These are phyloP conservation scores for Hypotaenidia okinawae DNA, from an alignment of 2,797 vertebrate genomes.

Conservation along the genomic window DNA sequence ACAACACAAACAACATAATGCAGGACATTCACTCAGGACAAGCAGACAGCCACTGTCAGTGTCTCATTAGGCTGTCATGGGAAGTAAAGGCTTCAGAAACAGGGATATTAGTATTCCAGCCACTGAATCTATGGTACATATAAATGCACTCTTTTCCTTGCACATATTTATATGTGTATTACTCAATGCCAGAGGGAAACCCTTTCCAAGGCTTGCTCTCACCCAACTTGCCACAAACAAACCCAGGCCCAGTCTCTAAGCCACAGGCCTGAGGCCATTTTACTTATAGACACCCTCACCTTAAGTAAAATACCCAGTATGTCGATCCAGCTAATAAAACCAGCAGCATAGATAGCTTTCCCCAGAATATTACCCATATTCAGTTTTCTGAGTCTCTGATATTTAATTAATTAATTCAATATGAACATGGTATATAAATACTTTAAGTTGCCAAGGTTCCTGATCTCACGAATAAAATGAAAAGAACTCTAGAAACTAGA, in stretches of 20 bases:
- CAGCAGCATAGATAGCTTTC: neutral
- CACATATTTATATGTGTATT: neutral
- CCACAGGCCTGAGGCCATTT: conserved; percentile 6
- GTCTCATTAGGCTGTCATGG: conserved; percentile 18
- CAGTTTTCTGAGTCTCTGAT: neutral
- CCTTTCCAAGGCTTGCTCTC: neutral
- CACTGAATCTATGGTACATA: neutral
- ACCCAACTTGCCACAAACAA: neutral
- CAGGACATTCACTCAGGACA: conserved; percentile 48
- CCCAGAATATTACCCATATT: neutral
- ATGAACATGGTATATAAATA: neutral
- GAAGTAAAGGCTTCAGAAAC: neutral
- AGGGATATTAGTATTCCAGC: conserved; percentile 21
- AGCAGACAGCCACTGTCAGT: conserved; percentile 3
- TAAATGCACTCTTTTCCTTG: neutral
- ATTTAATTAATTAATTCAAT: neutral
- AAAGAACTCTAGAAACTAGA: neutral
- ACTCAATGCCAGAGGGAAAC: neutral
- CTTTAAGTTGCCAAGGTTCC: neutral
- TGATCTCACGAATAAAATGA: neutral
- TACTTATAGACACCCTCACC: conserved; percentile 13
- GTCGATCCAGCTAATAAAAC: neutral
- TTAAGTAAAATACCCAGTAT: conserved; percentile 7
- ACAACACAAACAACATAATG: conserved; percentile 56
- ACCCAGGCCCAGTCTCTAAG: neutral